A percentile compares a stretch with the other conserved stretches of the same genome.
These are phyloP conservation scores for Junonia oenone DNA, from an alignment of 2,888 invertebrate species.

Conservation along the genomic window DNA sequence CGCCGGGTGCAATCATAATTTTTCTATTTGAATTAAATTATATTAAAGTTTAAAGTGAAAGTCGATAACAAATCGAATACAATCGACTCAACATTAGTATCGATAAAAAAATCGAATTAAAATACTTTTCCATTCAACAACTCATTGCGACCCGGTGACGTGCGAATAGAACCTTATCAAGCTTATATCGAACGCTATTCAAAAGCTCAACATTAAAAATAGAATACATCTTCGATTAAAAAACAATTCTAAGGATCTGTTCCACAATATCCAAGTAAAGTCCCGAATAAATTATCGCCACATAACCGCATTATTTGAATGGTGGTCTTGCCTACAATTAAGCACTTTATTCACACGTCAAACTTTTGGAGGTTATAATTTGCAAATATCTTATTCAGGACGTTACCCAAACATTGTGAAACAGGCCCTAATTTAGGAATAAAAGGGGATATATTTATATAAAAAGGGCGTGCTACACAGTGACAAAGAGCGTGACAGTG, in stretches of 20 bases:
- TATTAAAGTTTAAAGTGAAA: neutral
- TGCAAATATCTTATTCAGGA: no score
- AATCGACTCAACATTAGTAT: neutral
- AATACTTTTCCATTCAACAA: neutral
- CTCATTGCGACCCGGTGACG: neutral
- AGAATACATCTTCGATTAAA: neutral
- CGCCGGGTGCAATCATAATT: neutral
- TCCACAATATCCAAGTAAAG: no score
- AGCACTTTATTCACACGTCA: no score
- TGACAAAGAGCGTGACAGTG: constrained; percentile 39
- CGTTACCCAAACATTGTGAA: no score
- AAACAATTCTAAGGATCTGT: no score
- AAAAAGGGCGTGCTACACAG: constrained; percentile 35
- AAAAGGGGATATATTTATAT: neutral
- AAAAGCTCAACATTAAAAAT: constrained; percentile 3
- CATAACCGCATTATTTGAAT: no score
- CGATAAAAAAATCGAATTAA: neutral
- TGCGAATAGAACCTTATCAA: neutral
- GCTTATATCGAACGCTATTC: neutral
- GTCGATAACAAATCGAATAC: neutral
- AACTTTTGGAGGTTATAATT: no score
- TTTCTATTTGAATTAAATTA: neutral
- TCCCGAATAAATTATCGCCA: no score
- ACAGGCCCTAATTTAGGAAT: no score
- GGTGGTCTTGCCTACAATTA: no score